Conservation (phyloP, 1,140 invertebrate species). For the Bombus haemorrhoidalis region DNA sequence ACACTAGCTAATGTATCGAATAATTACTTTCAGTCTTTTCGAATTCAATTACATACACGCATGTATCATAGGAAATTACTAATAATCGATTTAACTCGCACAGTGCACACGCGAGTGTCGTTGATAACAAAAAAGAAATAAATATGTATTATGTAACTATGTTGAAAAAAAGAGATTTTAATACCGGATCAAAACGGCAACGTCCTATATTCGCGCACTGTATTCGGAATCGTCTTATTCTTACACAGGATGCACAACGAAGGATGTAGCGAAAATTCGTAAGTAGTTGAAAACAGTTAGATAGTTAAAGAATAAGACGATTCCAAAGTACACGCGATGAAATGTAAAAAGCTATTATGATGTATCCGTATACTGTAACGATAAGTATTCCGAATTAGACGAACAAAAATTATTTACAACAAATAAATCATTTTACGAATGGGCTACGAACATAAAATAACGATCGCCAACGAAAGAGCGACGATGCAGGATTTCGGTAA, state of each 20-base stretch:
- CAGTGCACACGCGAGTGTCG: too few species aligned
- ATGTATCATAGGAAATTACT: conserved; percentile 30
- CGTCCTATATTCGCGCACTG: background rate
- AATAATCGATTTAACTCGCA: conserved; percentile 4
- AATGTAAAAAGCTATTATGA: conserved; percentile 55
- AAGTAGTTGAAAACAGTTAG: background rate
- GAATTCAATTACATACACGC: background rate
- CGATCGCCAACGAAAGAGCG: conserved; percentile 46
- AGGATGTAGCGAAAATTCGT: background rate
- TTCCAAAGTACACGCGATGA: conserved; percentile 4
- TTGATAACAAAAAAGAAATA: background rate
- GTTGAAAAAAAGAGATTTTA: background rate
- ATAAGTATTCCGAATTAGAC: conserved; percentile 64
- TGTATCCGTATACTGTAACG: conserved; percentile 56
- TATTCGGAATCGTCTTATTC: conserved; percentile 30
- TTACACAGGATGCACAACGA: background rate
- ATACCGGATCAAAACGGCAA: background rate
- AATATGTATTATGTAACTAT: background rate
- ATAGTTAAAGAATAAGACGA: conserved; percentile 18
- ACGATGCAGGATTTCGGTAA: background rate
- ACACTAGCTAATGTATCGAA: background rate
- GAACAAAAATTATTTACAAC: conserved; percentile 64
- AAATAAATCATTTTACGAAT: conserved; percentile 59
- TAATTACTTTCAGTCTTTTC: conserved; percentile 9
- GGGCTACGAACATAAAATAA: conserved; percentile 3